Percentiles rank a stretch among this genome's conserved stretches.
These are phyloP conservation scores for Pitta sordida DNA, from an alignment of 2,113 vertebrate genomes.

Conservation along the genomic window DNA sequence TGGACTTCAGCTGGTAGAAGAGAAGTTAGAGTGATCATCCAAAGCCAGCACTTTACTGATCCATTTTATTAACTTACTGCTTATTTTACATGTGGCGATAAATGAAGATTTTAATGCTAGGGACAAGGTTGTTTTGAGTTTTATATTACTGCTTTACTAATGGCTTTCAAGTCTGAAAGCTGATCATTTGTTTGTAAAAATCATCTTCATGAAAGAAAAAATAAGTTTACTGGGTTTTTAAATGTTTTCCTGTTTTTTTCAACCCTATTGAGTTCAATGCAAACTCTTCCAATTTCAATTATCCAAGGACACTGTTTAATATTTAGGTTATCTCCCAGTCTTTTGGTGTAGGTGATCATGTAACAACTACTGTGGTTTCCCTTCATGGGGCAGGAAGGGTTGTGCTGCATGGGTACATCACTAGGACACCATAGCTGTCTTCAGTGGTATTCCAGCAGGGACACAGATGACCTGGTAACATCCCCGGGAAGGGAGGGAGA, in stretches of 20 bases:
- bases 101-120: neutral
- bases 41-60: neutral
- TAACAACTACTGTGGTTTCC: neutral
- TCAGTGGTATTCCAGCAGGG: neutral
- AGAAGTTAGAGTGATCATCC: neutral
- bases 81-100: neutral
- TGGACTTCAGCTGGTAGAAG: neutral
- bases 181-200: neutral
- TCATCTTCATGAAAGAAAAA: neutral
- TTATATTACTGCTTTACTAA: neutral
- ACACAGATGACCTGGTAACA: neutral
- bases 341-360: neutral
- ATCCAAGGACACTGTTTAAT: neutral
- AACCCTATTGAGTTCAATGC: neutral
- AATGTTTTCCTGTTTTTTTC: accelerated
- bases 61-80: neutral
- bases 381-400: accelerated
- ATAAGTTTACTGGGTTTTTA: neutral
- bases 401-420: accelerated
- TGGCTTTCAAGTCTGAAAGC: neutral
- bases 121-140: neutral
- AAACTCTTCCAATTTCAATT: neutral
- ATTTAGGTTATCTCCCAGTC: neutral
- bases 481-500: neutral
- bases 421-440: neutral